Conservation (phyloP, 1,140 invertebrate genomes). For the Trichogramma pretiosum region DNA sequence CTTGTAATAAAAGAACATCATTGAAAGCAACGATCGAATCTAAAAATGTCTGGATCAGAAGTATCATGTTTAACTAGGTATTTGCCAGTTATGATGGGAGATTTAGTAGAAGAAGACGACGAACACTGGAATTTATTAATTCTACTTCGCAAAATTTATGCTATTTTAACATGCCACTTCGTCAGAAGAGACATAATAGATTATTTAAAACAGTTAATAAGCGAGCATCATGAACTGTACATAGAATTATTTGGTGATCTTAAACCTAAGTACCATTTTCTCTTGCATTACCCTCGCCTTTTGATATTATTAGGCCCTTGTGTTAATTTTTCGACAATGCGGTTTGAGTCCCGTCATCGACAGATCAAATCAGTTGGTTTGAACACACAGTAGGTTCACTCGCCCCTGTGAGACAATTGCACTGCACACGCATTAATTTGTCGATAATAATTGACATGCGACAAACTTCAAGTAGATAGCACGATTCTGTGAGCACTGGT, state of each 20-base stretch:
- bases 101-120: slow-evolving; percentile 15
- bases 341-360: background rate
- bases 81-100: slow-evolving; percentile 17
- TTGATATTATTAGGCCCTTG: background rate
- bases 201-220: background rate
- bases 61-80: slow-evolving; percentile 15
- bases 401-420: too few relatives aligned
- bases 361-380: background rate
- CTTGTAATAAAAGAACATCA: slow-evolving; percentile 6
- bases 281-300: background rate
- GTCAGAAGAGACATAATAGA: too few relatives aligned
- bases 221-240: background rate
- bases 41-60: slow-evolving; percentile 20
- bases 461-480: too few relatives aligned
- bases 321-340: background rate
- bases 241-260: slow-evolving; percentile 1
- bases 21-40: background rate
- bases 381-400: too few relatives aligned
- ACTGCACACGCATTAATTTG: too few relatives aligned
- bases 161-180: too few relatives aligned
- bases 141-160: too few relatives aligned
- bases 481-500: too few relatives aligned
- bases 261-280: slow-evolving; percentile 1
- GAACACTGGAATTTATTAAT: slow-evolving; percentile 19
- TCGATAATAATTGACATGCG: too few relatives aligned